A percentile compares a stretch with the other conserved stretches of the same genome.
phyloP scores from a whole-genome alignment of 2,888 invertebrate species.

The Parnassius glacialis region DNA sequence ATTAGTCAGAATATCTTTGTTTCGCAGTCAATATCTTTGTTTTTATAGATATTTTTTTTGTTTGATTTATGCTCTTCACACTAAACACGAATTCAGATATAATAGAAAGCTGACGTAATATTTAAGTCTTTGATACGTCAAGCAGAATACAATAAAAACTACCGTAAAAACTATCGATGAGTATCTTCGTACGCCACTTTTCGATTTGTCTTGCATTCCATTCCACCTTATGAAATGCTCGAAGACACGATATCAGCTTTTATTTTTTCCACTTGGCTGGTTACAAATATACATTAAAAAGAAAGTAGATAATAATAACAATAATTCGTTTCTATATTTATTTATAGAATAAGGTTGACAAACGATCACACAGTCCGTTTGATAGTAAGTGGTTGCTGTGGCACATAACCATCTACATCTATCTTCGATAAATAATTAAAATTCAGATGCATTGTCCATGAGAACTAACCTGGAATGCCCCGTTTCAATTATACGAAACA shows the following conservation, averaged over 20 bases:
- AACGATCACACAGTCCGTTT: too few species aligned
- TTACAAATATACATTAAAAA: background rate
- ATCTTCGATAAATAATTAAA: too few species aligned
- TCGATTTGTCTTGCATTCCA: constrained; percentile 23
- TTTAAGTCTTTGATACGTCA: constrained; percentile 11
- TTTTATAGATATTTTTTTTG: too few species aligned
- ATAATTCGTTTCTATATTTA: too few species aligned
- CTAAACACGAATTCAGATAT: background rate
- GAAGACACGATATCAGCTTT: constrained; percentile 46
- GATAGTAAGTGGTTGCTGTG: too few species aligned
- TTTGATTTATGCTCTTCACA: background rate
- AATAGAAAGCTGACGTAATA: constrained; percentile 6
- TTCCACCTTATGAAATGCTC: constrained; percentile 8
- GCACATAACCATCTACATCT: too few species aligned
- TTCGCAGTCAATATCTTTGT: too few species aligned
- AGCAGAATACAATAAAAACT: constrained; percentile 7
- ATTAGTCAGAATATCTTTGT: too few species aligned
- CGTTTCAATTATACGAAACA: too few species aligned
- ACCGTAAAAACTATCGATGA: constrained; percentile 15
- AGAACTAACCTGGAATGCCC: too few species aligned
- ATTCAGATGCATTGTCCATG: too few species aligned
- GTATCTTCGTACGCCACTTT: constrained; percentile 18
- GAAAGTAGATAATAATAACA: background rate
- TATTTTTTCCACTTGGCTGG: constrained; percentile 42
- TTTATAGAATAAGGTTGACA: too few species aligned